A percentile compares a stretch with the other conserved stretches of the same genome.
Conservation (phyloP, 2,113 vertebrate genomes). For the Leucopternis melanops region DNA sequence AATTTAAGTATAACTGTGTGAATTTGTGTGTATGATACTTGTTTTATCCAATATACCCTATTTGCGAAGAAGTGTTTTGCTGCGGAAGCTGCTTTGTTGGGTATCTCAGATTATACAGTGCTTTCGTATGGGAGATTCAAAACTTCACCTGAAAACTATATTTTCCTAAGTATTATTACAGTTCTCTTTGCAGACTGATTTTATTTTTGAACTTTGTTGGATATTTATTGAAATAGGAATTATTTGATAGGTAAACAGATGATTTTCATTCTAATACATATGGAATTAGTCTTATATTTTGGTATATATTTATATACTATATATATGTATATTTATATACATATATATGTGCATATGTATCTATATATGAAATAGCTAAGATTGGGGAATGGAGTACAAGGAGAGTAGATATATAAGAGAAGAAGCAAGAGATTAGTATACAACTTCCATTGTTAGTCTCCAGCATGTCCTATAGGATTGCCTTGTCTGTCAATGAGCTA, state of each 20-base stretch:
- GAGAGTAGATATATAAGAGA: neutral
- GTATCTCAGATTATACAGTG: neutral
- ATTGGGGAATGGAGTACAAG: neutral
- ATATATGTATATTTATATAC: neutral
- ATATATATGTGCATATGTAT: neutral
- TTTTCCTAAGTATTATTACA: neutral
- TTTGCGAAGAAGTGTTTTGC: neutral
- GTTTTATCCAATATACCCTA: neutral
- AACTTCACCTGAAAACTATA: neutral
- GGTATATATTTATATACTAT: neutral
- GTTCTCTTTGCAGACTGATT: neutral
- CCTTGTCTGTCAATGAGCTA: neutral
- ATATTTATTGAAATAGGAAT: neutral
- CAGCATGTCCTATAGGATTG: neutral
- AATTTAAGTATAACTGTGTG: neutral
- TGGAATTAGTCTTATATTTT: neutral
- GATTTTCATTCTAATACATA: neutral
- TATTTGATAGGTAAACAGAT: neutral
- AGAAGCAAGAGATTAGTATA: rapidly evolving
- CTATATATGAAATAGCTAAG: neutral
- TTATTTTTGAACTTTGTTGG: neutral
- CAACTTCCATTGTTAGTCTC: neutral
- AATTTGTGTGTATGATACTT: neutral
- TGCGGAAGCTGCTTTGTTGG: neutral
- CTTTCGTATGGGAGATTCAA: neutral